Conservation (phyloP, 2,113 vertebrate species). For the Suncus etruscus region DNA sequence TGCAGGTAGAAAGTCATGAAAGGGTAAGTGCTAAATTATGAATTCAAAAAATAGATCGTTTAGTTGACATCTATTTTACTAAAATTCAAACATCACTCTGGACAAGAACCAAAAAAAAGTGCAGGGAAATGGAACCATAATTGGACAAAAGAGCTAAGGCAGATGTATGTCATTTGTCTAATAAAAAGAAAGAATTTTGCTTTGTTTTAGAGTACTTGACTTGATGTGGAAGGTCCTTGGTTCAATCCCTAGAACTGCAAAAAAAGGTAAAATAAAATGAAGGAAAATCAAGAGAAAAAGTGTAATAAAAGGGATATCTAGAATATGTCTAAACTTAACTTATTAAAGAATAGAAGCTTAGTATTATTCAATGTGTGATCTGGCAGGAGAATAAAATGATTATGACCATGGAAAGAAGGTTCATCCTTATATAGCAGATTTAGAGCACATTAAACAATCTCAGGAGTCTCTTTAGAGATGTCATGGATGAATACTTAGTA, state of each 20-base stretch:
- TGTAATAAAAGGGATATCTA: accelerated
- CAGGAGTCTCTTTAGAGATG: background rate
- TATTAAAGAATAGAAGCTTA: background rate
- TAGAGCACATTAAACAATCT: background rate
- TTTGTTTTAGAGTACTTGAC: too few species aligned
- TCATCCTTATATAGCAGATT: accelerated
- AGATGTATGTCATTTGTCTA: accelerated
- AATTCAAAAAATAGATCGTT: accelerated
- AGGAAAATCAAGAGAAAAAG: too few species aligned
- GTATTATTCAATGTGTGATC: background rate
- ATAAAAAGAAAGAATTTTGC: too few species aligned
- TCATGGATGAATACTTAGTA: background rate
- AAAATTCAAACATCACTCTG: background rate
- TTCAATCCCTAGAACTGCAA: too few species aligned
- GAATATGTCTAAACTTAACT: background rate
- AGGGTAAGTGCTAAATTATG: background rate
- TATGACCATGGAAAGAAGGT: background rate
- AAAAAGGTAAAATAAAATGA: too few species aligned
- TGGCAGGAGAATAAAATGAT: background rate
- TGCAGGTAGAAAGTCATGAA: accelerated
- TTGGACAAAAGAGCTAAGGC: background rate
- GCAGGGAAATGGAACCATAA: accelerated
- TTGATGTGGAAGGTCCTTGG: too few species aligned
- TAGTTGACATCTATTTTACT: background rate
- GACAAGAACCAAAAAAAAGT: background rate